Evolutionary conservation across 2,888 invertebrate genomes (phyloP).

Genomic region (Drosophila mercatorum): DNA sequence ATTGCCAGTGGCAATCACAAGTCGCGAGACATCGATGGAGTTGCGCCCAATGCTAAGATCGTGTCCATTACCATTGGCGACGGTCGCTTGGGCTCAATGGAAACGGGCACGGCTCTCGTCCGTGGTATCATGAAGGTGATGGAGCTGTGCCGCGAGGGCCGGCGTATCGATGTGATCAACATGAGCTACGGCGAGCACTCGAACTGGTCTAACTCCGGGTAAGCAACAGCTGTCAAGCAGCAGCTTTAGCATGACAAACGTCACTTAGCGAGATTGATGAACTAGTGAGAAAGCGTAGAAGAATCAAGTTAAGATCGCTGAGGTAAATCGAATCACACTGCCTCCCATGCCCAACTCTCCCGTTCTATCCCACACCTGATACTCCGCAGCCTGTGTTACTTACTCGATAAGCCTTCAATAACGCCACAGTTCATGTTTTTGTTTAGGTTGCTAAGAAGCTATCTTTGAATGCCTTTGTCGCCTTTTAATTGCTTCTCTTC

Average conservation of each 20-base stretch:
- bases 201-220: conserved; percentile 96
- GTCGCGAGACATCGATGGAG: conserved; percentile 94
- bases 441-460: conserved; percentile 8
- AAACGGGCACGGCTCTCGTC: conserved; percentile 96
- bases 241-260: conserved; percentile 4
- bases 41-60: conserved; percentile 98
- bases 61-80: conserved; percentile 98
- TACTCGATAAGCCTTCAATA: neutral
- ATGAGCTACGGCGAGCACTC: conserved; percentile 99
- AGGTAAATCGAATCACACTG: conserved; percentile 9
- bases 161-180: conserved; percentile 94
- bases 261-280: conserved; percentile 10
- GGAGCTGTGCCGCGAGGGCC: conserved; percentile 87
- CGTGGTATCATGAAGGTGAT: conserved; percentile 96
- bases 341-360: neutral
- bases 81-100: conserved; percentile 96
- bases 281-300: conserved; percentile 8
- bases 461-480: neutral
- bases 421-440: neutral
- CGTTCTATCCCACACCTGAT: neutral
- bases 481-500: neutral
- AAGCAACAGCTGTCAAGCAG: conserved; percentile 73
- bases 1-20: conserved; percentile 96
- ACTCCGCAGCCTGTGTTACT: neutral
- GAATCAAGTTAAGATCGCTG: neutral